Percentiles rank a stretch among this genome's conserved stretches.
Conservation (phyloP, 2,797 vertebrate species). For the Pseudochromis fuscus region DNA sequence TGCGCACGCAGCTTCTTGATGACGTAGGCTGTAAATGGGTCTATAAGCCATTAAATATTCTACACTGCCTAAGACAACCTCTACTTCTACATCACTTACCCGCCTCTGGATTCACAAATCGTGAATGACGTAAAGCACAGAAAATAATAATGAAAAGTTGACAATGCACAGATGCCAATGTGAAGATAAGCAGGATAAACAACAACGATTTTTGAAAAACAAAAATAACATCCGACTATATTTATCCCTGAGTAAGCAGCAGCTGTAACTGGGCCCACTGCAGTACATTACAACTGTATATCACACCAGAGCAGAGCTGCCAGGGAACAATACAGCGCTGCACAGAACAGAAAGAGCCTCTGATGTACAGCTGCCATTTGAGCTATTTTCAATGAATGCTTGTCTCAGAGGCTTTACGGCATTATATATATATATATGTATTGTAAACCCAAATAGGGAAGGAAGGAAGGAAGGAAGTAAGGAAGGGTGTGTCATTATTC, state of each 20-base stretch:
- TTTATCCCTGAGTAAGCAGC: conserved; percentile 59
- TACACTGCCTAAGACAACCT: conserved; percentile 1
- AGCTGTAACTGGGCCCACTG: conserved; percentile 53
- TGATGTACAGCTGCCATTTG: conserved; percentile 62
- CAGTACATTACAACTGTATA: conserved; percentile 61
- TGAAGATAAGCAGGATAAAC: conserved; percentile 46
- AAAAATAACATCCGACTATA: conserved; percentile 47
- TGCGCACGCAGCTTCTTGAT: too few relatives aligned
- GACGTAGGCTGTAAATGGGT: too few relatives aligned
- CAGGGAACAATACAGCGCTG: conserved; percentile 71
- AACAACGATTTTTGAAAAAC: conserved; percentile 31
- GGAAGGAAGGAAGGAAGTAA: conserved; percentile 28
- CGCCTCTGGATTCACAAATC: conserved; percentile 66
- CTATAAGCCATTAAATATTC: too few relatives aligned
- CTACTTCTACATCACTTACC: conserved; percentile 65
- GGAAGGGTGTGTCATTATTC: conserved; percentile 26
- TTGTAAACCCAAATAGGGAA: conserved; percentile 50
- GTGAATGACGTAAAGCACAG: conserved; percentile 57
- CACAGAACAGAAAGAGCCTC: conserved; percentile 56
- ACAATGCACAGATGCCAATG: conserved; percentile 36
- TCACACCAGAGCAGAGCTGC: conserved; percentile 56
- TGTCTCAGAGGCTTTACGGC: conserved; percentile 47
- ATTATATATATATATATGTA: conserved; percentile 45
- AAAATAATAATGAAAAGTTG: conserved; percentile 59
- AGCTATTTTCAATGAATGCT: conserved; percentile 62